phyloP scores from a whole-genome alignment of 2,797 vertebrate species.

The Pipistrellus pygmaeus region DNA sequence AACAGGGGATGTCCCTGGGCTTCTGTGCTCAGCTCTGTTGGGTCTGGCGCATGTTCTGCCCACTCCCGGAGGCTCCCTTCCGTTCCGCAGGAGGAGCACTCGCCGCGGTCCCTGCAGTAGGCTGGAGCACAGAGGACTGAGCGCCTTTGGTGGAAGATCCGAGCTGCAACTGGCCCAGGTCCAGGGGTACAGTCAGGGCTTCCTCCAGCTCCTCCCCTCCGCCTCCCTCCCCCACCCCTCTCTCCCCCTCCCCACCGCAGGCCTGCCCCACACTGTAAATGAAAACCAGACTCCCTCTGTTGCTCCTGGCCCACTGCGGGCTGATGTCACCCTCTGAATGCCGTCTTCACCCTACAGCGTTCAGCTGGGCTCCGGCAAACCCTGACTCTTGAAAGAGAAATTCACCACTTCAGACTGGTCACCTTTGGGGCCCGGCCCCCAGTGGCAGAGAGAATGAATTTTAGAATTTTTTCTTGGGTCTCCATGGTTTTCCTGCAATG shows the following conservation, averaged over 20 bases:
- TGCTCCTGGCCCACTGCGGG: slow-evolving; percentile 79
- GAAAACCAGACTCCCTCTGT: slow-evolving; percentile 85
- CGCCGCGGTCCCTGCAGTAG: neutral
- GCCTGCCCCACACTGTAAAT: slow-evolving; percentile 83
- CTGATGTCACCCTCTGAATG: slow-evolving; percentile 85
- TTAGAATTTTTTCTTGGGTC: slow-evolving; percentile 55
- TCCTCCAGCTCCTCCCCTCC: slow-evolving; percentile 71
- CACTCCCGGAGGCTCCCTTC: neutral
- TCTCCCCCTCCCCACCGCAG: slow-evolving; percentile 59
- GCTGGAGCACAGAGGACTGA: slow-evolving; percentile 66
- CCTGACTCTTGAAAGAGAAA: neutral
- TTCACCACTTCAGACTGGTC: neutral
- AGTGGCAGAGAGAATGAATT: neutral
- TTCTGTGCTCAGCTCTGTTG: neutral
- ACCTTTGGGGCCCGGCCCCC: slow-evolving; percentile 70
- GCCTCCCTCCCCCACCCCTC: slow-evolving; percentile 2
- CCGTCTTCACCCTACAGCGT: slow-evolving; percentile 50
- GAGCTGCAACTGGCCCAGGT: slow-evolving; percentile 74
- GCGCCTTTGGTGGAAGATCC: slow-evolving; percentile 65
- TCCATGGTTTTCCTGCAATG: neutral
- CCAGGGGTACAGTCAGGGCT: slow-evolving; percentile 80
- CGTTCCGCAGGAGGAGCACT: neutral
- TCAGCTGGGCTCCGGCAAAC: slow-evolving; percentile 49
- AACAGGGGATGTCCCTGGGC: slow-evolving; percentile 61
- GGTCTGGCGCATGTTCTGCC: slow-evolving; percentile 71